Evolutionary conservation across 2,888 invertebrate genomes (phyloP).

Genomic region (Amaurobius ferox): DNA sequence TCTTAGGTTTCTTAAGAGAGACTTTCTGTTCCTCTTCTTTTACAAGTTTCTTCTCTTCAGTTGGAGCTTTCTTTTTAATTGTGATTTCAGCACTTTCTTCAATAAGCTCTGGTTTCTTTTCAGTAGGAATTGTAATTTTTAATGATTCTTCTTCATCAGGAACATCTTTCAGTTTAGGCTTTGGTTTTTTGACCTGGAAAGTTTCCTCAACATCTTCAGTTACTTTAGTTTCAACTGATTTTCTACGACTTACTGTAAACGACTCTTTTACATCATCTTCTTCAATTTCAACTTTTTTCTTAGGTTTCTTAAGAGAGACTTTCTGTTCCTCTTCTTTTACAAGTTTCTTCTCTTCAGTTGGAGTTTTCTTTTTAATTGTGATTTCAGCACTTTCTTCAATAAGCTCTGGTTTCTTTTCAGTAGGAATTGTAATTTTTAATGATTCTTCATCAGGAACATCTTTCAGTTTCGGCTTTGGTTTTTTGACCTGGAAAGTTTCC

Average conservation of each 20-base stretch:
- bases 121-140: conserved; percentile 53
- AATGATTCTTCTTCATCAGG: conserved; percentile 77
- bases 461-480: conserved; percentile 75
- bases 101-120: conserved; percentile 50
- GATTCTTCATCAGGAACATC: conserved; percentile 77
- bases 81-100: conserved; percentile 70
- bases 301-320: conserved; percentile 54
- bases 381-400: conserved; percentile 66
- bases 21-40: conserved; percentile 43
- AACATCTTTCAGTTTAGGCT: conserved; percentile 76
- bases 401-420: conserved; percentile 54
- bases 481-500: conserved; percentile 59
- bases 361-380: conserved; percentile 44
- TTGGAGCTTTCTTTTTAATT: conserved; percentile 31
- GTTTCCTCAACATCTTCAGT: conserved; percentile 71
- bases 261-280: conserved; percentile 37
- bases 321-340: conserved; percentile 42
- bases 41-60: conserved; percentile 1
- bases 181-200: conserved; percentile 50
- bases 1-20: conserved; percentile 57
- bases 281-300: conserved; percentile 43
- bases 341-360: background rate
- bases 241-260: conserved; percentile 55
- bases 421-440: conserved; percentile 54
- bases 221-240: conserved; percentile 45